A percentile compares a stretch with the other conserved stretches of the same genome.
Evolutionary conservation across 1,140 invertebrate genomes (phyloP).

Genomic region (Phortica variegata): DNA sequence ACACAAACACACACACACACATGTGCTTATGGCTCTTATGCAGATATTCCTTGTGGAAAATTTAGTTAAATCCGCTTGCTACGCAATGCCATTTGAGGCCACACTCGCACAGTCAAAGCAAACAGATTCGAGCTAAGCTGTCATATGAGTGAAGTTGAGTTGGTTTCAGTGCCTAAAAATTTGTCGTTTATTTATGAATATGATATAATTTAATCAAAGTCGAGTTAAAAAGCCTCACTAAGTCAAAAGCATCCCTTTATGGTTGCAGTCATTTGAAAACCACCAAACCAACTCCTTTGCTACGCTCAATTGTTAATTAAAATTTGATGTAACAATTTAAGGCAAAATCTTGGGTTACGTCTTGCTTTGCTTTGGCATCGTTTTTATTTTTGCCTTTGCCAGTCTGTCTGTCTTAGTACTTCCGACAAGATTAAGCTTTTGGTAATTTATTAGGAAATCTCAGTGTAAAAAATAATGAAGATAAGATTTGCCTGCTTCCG

Average conservation of each 20-base stretch:
- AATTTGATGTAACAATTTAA: slow-evolving; percentile 17
- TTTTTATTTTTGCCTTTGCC: too few relatives aligned
- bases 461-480: slow-evolving; percentile 22
- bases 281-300: background rate
- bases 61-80: background rate
- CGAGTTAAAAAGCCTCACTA: too few relatives aligned
- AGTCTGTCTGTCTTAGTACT: background rate
- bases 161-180: slow-evolving; percentile 13
- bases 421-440: background rate
- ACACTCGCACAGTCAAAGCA: slow-evolving; percentile 18
- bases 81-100: slow-evolving; percentile 21
- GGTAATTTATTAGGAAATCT: too few relatives aligned
- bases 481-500: too few relatives aligned
- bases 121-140: slow-evolving; percentile 7
- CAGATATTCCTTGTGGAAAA: background rate
- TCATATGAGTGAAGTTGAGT: too few relatives aligned
- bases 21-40: slow-evolving; percentile 21
- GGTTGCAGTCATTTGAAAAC: background rate
- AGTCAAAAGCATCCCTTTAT: too few relatives aligned
- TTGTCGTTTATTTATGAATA: slow-evolving; percentile 52
- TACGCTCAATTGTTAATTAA: slow-evolving; percentile 37
- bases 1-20: slow-evolving; percentile 20
- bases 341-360: too few relatives aligned
- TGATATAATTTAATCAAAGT: slow-evolving; percentile 33
- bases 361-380: too few relatives aligned